A percentile compares a stretch with the other conserved stretches of the same genome.
Conservation (phyloP, 2,888 invertebrate species). For the Listrodromus nycthemerus region DNA sequence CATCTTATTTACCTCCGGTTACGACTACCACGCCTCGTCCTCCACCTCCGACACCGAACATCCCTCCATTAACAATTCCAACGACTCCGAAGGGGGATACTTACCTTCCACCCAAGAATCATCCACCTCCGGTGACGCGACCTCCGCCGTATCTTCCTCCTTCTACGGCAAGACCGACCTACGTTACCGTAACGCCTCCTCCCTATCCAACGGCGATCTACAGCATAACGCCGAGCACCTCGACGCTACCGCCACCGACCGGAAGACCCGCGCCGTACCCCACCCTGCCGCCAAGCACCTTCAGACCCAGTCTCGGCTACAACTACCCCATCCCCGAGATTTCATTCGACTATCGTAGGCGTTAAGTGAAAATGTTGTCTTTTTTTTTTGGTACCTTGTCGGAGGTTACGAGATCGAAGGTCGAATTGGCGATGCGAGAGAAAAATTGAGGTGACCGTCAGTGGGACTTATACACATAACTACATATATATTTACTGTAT, state of each 20-base stretch:
- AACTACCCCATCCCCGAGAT: slow-evolving; percentile 81
- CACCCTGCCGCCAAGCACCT: slow-evolving; percentile 79
- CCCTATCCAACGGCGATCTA: slow-evolving; percentile 82
- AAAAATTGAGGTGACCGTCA: slow-evolving; percentile 19
- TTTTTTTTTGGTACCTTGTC: neutral
- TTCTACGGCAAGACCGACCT: slow-evolving; percentile 75
- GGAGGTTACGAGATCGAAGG: neutral
- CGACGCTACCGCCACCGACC: slow-evolving; percentile 74
- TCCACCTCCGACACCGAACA: slow-evolving; percentile 71
- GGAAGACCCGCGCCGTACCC: slow-evolving; percentile 77
- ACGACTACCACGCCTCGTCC: slow-evolving; percentile 60
- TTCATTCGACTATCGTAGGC: slow-evolving; percentile 78
- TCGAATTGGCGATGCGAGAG: slow-evolving; percentile 20
- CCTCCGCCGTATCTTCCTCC: slow-evolving; percentile 82
- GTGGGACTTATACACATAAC: slow-evolving; percentile 43
- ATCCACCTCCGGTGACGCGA: slow-evolving; percentile 68
- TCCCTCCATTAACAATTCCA: slow-evolving; percentile 63
- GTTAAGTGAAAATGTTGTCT: slow-evolving; percentile 67
- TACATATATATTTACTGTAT: slow-evolving; percentile 47
- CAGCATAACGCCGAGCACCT: slow-evolving; percentile 75
- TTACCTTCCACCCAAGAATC: slow-evolving; percentile 51
- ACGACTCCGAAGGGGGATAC: slow-evolving; percentile 23
- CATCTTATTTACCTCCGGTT: slow-evolving; percentile 63
- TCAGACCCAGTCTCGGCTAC: slow-evolving; percentile 76
- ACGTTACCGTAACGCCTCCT: slow-evolving; percentile 79